These are phyloP conservation scores for Delia radicum DNA, from an alignment of 1,140 invertebrate species.

Conservation along the genomic window DNA sequence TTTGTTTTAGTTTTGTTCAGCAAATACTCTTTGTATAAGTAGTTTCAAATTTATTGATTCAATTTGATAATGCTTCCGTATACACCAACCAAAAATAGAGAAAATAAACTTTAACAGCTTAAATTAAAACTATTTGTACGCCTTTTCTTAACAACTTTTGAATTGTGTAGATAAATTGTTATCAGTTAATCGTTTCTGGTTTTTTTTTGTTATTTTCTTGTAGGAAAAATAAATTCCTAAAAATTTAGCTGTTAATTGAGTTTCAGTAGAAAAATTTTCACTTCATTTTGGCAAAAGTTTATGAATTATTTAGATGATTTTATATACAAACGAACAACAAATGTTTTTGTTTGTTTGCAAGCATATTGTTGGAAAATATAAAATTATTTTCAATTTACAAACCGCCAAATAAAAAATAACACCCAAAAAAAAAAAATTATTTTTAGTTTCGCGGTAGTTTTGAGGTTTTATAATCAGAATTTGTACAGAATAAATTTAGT, in stretches of 20 bases:
- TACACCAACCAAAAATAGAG: background rate
- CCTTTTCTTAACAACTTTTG: background rate
- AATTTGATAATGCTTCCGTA: background rate
- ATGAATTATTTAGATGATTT: background rate
- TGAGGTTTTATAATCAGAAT: background rate
- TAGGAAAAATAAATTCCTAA: background rate
- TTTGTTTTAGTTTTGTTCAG: background rate
- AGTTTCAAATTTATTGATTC: background rate
- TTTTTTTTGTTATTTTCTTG: background rate
- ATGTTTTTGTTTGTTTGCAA: background rate
- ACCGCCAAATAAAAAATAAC: background rate
- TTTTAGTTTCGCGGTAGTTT: background rate
- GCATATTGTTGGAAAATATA: background rate
- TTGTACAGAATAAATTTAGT: background rate
- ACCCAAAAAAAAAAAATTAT: background rate
- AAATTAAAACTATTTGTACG: background rate
- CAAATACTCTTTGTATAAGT: background rate
- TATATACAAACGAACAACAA: too few relatives aligned
- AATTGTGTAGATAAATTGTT: background rate
- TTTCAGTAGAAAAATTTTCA: background rate
- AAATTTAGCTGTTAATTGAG: background rate
- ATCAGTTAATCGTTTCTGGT: background rate
- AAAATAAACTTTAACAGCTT: background rate
- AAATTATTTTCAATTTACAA: background rate
- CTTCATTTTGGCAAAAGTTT: conserved; percentile 1